Base-by-base conservation (phyloP, 2,797 vertebrate species). In the Parauchenoglanis ngamensis region DNA sequence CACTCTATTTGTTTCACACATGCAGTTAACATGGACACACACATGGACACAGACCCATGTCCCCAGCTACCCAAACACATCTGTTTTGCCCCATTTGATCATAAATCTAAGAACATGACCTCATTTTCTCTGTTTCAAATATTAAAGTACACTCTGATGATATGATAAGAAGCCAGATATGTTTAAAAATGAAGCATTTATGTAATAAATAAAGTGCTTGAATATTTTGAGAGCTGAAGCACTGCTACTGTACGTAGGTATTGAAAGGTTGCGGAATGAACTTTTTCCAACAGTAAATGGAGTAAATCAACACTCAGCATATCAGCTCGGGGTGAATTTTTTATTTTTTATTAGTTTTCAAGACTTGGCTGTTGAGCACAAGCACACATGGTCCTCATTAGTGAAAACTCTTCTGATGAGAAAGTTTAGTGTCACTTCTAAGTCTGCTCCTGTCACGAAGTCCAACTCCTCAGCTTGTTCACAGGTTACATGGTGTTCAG, bases 31-130 rank as follows among this genome's bases (percentile, higher is more conserved):
- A 77, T 31, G 68, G 80, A 78, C 78, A 83, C 68, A 81, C 49
- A 73, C 44, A 80, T 4, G 3, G 2, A 54, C 46, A 82, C 82
- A 73, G 2, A 57, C 21, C 25, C 31, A 84, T 57, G 23, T 44
- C 21, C 70, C 35, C 54, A 57, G 56, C 3, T 61, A 21, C 70
- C 68, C 25, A 49, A 61, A 85, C 83, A 46, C 73, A 77, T 49
- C 73, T 85, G 75, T 59, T 70, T 76, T 79, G 70, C 76, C 67
- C 85, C 77, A 88, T 82, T 88, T 82, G 57, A 80, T 85, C 70
- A 61, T 70, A 57, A 81, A 77, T 88, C 75, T 82, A 83, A 85
- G 65, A 80, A 78, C 59, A 65, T 77, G 59, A 77, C 59, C 84
- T 19, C n/a, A 75, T 63, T 85, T 78, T 67, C 59, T 59, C 15